A percentile compares a stretch with the other conserved stretches of the same genome.
These are phyloP conservation scores for Maniola jurtina DNA, from an alignment of 1,140 invertebrate species.

Conservation along the genomic window DNA sequence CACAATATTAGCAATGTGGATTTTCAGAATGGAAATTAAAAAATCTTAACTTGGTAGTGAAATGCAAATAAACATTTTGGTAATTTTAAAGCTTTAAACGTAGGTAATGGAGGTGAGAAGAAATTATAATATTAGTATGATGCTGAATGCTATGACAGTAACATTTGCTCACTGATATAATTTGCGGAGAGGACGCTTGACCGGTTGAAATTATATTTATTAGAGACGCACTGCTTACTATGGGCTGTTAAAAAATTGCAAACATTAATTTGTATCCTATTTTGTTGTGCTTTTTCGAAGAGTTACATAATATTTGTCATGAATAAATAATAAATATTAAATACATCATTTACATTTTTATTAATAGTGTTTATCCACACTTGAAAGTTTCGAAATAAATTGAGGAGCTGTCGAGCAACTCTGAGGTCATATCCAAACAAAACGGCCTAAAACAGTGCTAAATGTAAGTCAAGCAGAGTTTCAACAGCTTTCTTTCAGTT, in stretches of 20 bases:
- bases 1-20: no score
- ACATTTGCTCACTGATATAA: conserved; percentile 68
- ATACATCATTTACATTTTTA: no score
- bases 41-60: background rate
- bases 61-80: conserved; percentile 15
- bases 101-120: conserved; percentile 12
- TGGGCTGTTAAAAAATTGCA: conserved; percentile 62
- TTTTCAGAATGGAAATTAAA: background rate
- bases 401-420: no score
- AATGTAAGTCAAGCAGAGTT: no score
- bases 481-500: no score
- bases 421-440: no score
- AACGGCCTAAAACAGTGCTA: no score
- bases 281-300: no score
- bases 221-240: conserved; percentile 70
- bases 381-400: no score
- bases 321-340: no score
- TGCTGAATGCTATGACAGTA: conserved; percentile 41
- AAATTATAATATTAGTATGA: conserved; percentile 32
- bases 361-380: no score
- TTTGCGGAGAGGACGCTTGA: conserved; percentile 70
- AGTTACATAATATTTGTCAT: no score
- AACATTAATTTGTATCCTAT: conserved; percentile 16
- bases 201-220: conserved; percentile 76
- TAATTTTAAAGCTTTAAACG: conserved; percentile 25